Base-by-base conservation (phyloP, 2,888 invertebrate species). In the Polyommatus icarus region DNA sequence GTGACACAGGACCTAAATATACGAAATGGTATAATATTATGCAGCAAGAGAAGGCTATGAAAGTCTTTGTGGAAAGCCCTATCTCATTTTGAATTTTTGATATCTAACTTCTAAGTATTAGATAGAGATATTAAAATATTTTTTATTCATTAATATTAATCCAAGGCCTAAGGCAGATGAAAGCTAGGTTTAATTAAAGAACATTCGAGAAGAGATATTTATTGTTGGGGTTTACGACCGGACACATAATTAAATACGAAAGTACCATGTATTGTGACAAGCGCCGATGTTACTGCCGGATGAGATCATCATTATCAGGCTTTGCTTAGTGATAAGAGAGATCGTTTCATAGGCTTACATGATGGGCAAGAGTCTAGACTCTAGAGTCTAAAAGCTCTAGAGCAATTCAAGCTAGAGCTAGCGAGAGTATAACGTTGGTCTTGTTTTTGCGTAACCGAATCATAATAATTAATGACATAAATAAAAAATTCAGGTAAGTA, bases 161-260 rank as follows among this genome's bases (percentile, higher is more conserved):
- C 61, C 61, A 12, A 61, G 12, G 59, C 7, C 59, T 59, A 59
- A 59, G 20, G 67, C 67, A 1, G 29, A 29, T 32, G 29, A 18
- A 67, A 67, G 29, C 29, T 67, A 67, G 67, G 67, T 67, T 67
- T 67, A 67, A 67, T 67, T 67, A 67, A 18, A 67, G 29, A 18
- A 67, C 67, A 67, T 67, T 67, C 61, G 61, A 15, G 6, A 67
- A 67, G 61, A 61, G 29, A 32, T 67, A 67, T 67, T 67, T 67
- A 67, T 67, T 67, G 32, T 29, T 10, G 15, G 29, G 29, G 32
- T 32, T 67, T 67, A 67, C 67, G 67, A 67, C 67, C 67, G 32
- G 67, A 67, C 67, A 67, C 29, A 67, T 67, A 67, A 67, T 67
- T 67, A 67, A 67, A 67, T 67, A 6, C 67, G 67, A 29, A 15